Base-by-base conservation (phyloP, 2,888 invertebrate genomes). In the Erebia aethiops region DNA sequence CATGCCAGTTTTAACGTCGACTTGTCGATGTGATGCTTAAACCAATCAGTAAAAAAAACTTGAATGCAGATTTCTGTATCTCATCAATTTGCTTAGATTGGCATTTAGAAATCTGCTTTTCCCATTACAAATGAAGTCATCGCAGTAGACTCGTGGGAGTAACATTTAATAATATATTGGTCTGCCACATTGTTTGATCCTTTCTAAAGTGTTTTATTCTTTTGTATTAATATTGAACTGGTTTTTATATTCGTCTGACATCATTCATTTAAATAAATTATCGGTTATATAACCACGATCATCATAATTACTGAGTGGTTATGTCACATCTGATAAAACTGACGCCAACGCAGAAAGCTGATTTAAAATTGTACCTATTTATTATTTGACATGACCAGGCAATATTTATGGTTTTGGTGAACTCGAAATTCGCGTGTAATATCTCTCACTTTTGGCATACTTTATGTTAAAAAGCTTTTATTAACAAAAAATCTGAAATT, bases 231-330 rank as follows among this genome's bases (percentile, higher is more conserved):
- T 67, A 49, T 16, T 49, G 13, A 58, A 49, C 51, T 3, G 58
- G 67, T 58, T 58, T 52, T 60, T 51, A n/a, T 68, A 63, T 21
- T 35, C 56, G 16, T 56, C 69, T 66, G 58, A 54, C 70, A 70
- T 70, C 70, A 67, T 64, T 71, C 61, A 57, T n/a, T 58, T 65
- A 57, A 49, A 21, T 69, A 68, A 63, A 58, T 54, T 57, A 54
- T 51, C 51, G 43, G 16, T 63, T 67, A 60, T 18, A 63, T 67
- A 69, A 72, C 41, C 46, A 49, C 35, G 49, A 57, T 60, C 61
- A 67, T 67, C 52, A 67, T 72, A 72, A 72, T 72, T 67, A 71
- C 58, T 52, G 10, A n/a, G 10, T 46, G 54, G 54, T 74, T 72
- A 61, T 62, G 46, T 46, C 65, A 60, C 67, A 67, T 56, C 60